Evolutionary conservation across 2,113 vertebrate genomes (phyloP), one percentile per base, ranked within the genome.

Genomic region (Etheostoma cragini): DNA sequence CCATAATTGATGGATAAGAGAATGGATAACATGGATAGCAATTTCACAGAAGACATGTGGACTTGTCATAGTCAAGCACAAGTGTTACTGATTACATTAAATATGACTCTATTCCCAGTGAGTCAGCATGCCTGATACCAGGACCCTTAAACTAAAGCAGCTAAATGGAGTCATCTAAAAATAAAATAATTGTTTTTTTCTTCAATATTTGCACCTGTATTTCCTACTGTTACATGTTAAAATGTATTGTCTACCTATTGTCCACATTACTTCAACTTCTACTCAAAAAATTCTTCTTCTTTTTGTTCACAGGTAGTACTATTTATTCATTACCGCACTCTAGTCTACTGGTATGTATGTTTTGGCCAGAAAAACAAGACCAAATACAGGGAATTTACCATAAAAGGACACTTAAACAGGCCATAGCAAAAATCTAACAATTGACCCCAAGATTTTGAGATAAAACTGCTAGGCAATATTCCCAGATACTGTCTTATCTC

Each of bases 401-500:
- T 80, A 76, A 70, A 86, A 81, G 72, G 71, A 76, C 42, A 57
- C 12, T 66, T 47, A 5, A 42, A 45, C 45, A 47, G 38, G 45
- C 47, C 73, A 53, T 17, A 8, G 22, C 45, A 53, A 26, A 10
- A 24, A 72, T 35, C 63, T 19, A 70, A 78, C 64, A 50, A 33
- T 3, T 65, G 69, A 76, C 57, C 69, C 60, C 53, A 33, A 11
- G 22, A 77, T 84, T 78, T 19, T 19, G 13, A 50, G 76, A 78
- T 78, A 82, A 84, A 42, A 63, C 21, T 6, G 21, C 17, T 1
- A 24, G 35, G 53, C 45, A 66, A 66, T 33, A 77, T 35, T 72
- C 3, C 47, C 66, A 67, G 52, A 45, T 74, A 56, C 13, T 0
- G 11, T 56, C 42, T 76, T 61, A 86, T 78, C 80, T 76, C 56